phyloP scores from a whole-genome alignment of 2,797 vertebrate species.

The Rallus crepitans region DNA sequence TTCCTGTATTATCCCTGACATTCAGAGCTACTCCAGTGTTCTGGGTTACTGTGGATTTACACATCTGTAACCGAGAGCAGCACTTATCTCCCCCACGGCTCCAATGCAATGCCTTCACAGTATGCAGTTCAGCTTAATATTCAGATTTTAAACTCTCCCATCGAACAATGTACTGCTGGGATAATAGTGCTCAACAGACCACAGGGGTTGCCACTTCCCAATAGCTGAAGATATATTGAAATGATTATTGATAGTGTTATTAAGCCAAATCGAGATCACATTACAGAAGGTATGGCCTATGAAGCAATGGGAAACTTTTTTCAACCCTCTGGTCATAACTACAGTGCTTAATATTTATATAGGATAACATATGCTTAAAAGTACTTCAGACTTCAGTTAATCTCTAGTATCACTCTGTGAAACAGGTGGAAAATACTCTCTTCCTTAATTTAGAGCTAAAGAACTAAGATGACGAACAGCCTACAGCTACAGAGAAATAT shows the following conservation, averaged over 20 bases:
- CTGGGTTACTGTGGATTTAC: background rate
- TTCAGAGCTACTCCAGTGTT: background rate
- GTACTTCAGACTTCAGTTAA: background rate
- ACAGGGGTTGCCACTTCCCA: background rate
- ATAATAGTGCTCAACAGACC: background rate
- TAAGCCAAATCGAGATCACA: background rate
- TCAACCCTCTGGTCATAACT: background rate
- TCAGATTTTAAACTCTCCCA: background rate
- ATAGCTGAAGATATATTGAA: background rate
- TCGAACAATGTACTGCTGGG: background rate
- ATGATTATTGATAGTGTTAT: background rate
- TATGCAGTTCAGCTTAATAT: background rate
- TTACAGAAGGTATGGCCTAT: background rate
- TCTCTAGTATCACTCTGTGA: background rate
- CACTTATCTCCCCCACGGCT: background rate
- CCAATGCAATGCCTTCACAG: background rate
- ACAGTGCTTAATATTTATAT: background rate
- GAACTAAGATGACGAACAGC: background rate
- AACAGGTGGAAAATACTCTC: background rate
- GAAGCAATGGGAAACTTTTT: background rate
- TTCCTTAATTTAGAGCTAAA: background rate
- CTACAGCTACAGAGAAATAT: background rate
- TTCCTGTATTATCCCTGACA: background rate
- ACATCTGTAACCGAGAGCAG: background rate
- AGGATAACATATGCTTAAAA: background rate